Percentiles rank a stretch among this genome's conserved stretches.
Evolutionary conservation across 1,140 invertebrate genomes (phyloP).

Genomic region (Lethocerus indicus): DNA sequence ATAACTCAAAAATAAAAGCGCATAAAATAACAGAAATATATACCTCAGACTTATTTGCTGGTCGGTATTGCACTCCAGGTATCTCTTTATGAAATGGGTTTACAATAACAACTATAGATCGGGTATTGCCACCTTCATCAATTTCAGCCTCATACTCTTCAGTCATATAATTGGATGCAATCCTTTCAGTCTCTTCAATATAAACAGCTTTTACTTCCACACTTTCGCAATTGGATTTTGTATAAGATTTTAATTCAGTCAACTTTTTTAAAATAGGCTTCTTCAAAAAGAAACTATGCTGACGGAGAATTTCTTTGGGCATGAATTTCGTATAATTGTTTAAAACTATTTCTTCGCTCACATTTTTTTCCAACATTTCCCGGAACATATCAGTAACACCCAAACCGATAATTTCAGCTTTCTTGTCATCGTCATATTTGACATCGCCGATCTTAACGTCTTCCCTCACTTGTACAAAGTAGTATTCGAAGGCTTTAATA

Average conservation of each 20-base stretch:
- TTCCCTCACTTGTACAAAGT: slow-evolving; percentile 63
- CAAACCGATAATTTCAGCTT: slow-evolving; percentile 56
- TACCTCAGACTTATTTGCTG: slow-evolving; percentile 40
- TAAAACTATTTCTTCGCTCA: slow-evolving; percentile 42
- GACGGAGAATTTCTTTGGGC: slow-evolving; percentile 53
- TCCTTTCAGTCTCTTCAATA: slow-evolving; percentile 50
- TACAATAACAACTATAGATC: slow-evolving; percentile 40
- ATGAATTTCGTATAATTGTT: slow-evolving; percentile 62
- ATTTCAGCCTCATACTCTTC: slow-evolving; percentile 56
- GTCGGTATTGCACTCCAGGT: slow-evolving; percentile 43
- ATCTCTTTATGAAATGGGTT: slow-evolving; percentile 47
- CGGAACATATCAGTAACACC: slow-evolving; percentile 74
- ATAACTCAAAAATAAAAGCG: slow-evolving; percentile 13
- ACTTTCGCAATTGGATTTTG: slow-evolving; percentile 29
- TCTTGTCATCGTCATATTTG: slow-evolving; percentile 51
- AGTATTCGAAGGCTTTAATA: slow-evolving; percentile 59
- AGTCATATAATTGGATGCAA: slow-evolving; percentile 63
- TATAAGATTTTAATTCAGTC: slow-evolving; percentile 34
- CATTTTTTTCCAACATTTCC: slow-evolving; percentile 51
- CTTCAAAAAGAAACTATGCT: slow-evolving; percentile 54
- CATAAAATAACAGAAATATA: slow-evolving; percentile 6
- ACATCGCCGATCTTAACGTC: slow-evolving; percentile 67
- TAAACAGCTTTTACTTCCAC: slow-evolving; percentile 60
- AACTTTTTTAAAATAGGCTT: slow-evolving; percentile 51
- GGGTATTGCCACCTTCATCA: slow-evolving; percentile 37